Base-by-base conservation (phyloP, 2,113 vertebrate species). In the Limnothrissa miodon region DNA sequence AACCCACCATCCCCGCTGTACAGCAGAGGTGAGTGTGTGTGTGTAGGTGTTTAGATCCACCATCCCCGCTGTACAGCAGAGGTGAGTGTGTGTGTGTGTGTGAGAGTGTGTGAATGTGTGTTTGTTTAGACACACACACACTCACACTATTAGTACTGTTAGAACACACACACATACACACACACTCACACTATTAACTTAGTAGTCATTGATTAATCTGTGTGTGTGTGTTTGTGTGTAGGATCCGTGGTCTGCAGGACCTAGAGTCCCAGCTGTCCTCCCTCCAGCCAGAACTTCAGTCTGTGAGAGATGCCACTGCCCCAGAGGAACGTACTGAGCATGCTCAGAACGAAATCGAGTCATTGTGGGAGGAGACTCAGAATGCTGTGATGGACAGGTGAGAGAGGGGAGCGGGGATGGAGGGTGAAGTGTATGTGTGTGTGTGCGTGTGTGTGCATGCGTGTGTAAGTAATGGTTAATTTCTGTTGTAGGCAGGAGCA, bases 1-100 rank as follows among this genome's bases (percentile, higher is more conserved):
- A 99, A 88, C 94, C 97, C 44, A 97, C 96, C 17, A 91, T 95
- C 81, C 97, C 96, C 11, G 97, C 97, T 13, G 89, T 98, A 36
- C 96, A 97, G 29, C 94, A 96, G 85, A 96, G 96, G 98, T 99
- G 79, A 84, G 82, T 45, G 44, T 78, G 19, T 46, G 79, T 74
- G 78, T 62, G 39, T 79, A 29, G 74, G 74, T 7, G 7, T 0
- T 7, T n/a, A n/a, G n/a, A 88, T 94, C 97, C 44, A 97, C 96
- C 17, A 91, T 95, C 81, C 97, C 96, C 11, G 97, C 97, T 13
- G 89, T 98, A 36, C 96, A 97, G 29, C 94, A 96, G 85, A 96
- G 96, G 98, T 66, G n/a, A 33, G 59, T 29, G 29, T 74, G 62
- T 70, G 25, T 33, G 62, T 70, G 62, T 70, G 62, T 70, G 9